A percentile compares a stretch with the other conserved stretches of the same genome.
Evolutionary conservation across 2,113 vertebrate species (phyloP).

Genomic region (Osmerus mordax): DNA sequence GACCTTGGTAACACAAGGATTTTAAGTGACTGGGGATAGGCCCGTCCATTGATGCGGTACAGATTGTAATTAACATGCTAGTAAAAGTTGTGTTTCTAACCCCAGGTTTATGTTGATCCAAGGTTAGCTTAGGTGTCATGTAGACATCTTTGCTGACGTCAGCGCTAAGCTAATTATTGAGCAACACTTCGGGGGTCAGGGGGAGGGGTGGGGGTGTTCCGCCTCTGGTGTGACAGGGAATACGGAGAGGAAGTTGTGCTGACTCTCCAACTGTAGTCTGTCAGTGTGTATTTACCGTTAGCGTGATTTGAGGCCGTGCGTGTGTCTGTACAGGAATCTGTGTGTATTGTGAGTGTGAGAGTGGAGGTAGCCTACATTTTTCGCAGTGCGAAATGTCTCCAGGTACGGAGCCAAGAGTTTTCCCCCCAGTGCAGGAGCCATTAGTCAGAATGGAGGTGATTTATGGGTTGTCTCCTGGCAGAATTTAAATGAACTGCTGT

Average conservation of each 20-base stretch:
- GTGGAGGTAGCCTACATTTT: constrained; percentile 35
- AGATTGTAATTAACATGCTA: constrained; percentile 34
- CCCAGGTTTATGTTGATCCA: constrained; percentile 55
- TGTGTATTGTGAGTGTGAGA: constrained; percentile 16
- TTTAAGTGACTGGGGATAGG: not conserved
- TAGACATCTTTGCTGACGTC: constrained; percentile 47
- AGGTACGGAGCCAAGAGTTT: constrained; percentile 69
- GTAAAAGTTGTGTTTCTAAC: constrained; percentile 25
- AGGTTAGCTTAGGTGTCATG: constrained; percentile 59
- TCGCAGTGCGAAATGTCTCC: constrained; percentile 64
- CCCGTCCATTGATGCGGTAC: constrained; percentile 8
- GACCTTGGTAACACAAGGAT: not conserved
- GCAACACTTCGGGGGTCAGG: constrained; percentile 21
- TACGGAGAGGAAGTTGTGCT: constrained; percentile 53
- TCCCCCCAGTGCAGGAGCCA: constrained; percentile 74
- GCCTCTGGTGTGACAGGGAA: constrained; percentile 50
- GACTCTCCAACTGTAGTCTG: constrained; percentile 52
- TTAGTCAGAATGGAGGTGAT: constrained; percentile 80
- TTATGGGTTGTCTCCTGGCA: constrained; percentile 76
- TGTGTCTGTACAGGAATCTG: constrained; percentile 17
- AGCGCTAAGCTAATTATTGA: constrained; percentile 64
- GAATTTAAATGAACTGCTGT: constrained; percentile 78
- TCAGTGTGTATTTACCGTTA: constrained; percentile 44
- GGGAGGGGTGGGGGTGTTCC: constrained; percentile 50
- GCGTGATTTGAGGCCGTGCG: constrained; percentile 15